These are phyloP conservation scores for Abramis brama DNA, from an alignment of 2,113 vertebrate genomes.

Conservation along the genomic window DNA sequence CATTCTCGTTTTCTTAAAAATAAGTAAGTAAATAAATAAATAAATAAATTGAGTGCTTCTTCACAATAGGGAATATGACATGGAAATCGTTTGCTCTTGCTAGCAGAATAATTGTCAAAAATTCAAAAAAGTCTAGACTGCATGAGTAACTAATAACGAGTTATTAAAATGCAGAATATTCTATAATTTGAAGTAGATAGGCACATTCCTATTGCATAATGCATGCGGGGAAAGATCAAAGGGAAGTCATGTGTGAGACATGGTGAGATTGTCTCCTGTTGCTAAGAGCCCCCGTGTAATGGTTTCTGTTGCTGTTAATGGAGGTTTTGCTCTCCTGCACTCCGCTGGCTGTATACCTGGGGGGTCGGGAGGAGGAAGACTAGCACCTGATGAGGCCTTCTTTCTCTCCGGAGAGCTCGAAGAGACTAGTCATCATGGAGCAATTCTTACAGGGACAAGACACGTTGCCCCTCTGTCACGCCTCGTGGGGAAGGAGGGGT, in stretches of 20 bases:
- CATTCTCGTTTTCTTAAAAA: neutral
- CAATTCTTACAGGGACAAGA: constrained; percentile 56
- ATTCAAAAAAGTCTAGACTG: constrained; percentile 33
- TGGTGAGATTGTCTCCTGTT: constrained; percentile 38
- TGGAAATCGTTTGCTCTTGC: constrained; percentile 25
- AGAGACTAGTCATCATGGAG: constrained; percentile 59
- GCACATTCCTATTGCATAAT: constrained; percentile 38
- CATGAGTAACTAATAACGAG: constrained; percentile 23
- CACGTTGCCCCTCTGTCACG: constrained; percentile 55
- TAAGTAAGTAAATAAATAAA: neutral
- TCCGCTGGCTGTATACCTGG: constrained; percentile 41
- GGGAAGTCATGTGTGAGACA: constrained; percentile 32
- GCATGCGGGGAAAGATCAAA: constrained; percentile 38
- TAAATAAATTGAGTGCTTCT: constrained; percentile 21
- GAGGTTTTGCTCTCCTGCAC: constrained; percentile 44
- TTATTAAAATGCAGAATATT: constrained; percentile 31
- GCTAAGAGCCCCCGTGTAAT: constrained; percentile 46
- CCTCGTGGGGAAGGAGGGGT: constrained; percentile 47
- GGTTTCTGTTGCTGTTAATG: constrained; percentile 45
- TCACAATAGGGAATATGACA: constrained; percentile 18
- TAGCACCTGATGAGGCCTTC: constrained; percentile 44
- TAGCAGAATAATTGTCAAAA: constrained; percentile 33
- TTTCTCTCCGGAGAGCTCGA: constrained; percentile 51
- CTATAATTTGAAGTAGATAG: constrained; percentile 11
- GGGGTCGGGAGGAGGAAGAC: constrained; percentile 7